Percentiles rank a stretch among this genome's conserved stretches.
These are phyloP conservation scores for Panagrolaimus sp. DNA, from an alignment of 1,140 invertebrate species.

Conservation along the genomic window DNA sequence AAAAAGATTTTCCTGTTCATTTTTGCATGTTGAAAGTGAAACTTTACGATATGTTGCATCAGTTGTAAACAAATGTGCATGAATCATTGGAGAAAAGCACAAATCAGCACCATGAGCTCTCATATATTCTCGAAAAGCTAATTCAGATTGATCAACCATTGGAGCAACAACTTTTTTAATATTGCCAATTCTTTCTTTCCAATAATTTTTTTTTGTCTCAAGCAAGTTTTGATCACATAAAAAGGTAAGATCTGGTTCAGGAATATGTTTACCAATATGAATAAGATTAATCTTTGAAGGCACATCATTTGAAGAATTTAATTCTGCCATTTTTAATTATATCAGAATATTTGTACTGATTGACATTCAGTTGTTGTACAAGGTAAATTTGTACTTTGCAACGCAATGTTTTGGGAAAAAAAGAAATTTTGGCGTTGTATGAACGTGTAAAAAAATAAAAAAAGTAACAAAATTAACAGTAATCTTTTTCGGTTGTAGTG, in stretches of 20 bases:
- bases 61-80: constrained; percentile 69
- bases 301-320: too few relatives aligned
- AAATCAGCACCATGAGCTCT: constrained; percentile 68
- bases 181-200: constrained; percentile 30
- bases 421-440: too few relatives aligned
- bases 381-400: too few relatives aligned
- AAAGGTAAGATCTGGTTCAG: neutral
- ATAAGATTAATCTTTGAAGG: neutral
- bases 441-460: too few relatives aligned
- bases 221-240: neutral
- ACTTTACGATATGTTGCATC: constrained; percentile 78
- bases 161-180: constrained; percentile 54
- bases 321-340: too few relatives aligned
- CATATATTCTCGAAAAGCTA: constrained; percentile 55
- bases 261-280: neutral
- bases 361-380: too few relatives aligned
- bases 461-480: too few relatives aligned
- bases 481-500: too few relatives aligned
- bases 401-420: too few relatives aligned
- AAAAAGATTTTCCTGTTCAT: constrained; percentile 78
- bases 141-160: constrained; percentile 58
- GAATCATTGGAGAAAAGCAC: constrained; percentile 77
- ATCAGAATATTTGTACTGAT: too few relatives aligned
- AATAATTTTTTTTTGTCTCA: constrained; percentile 38
- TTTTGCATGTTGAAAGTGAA: neutral